phyloP scores from a whole-genome alignment of 1,140 invertebrate species.

The Drosophila cardini region DNA sequence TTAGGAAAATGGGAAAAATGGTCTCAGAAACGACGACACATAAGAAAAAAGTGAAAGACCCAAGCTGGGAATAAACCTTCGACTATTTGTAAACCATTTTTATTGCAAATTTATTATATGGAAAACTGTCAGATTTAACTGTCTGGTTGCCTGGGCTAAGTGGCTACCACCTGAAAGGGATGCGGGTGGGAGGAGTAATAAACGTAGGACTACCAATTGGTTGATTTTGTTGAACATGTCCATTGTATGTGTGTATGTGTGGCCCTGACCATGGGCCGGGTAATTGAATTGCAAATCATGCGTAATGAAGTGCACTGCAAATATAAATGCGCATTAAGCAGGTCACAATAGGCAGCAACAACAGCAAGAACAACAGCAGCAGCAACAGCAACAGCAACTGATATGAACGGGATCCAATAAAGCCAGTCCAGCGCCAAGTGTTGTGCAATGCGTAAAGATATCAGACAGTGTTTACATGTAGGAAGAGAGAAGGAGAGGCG shows the following conservation, averaged over 20 bases:
- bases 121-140: not conserved
- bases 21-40: too few relatives aligned
- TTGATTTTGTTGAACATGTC: too few relatives aligned
- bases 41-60: too few relatives aligned
- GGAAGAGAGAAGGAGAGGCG: too few relatives aligned
- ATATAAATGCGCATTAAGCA: conserved; percentile 62
- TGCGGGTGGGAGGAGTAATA: not conserved
- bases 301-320: conserved; percentile 76
- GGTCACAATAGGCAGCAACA: conserved; percentile 27
- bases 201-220: not conserved
- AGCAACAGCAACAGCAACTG: conserved; percentile 7
- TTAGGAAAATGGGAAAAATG: too few relatives aligned
- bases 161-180: not conserved
- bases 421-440: conserved; percentile 6
- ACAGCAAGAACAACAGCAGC: not conserved
- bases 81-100: not conserved
- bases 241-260: not conserved
- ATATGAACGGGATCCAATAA: conserved; percentile 8
- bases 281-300: conserved; percentile 82
- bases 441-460: not conserved
- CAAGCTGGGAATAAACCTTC: not conserved
- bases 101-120: conserved; percentile 13
- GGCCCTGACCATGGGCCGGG: conserved; percentile 46
- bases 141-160: conserved; percentile 4
- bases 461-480: too few relatives aligned